Conservation (phyloP, 2,113 vertebrate genomes). For the Grus americana region DNA sequence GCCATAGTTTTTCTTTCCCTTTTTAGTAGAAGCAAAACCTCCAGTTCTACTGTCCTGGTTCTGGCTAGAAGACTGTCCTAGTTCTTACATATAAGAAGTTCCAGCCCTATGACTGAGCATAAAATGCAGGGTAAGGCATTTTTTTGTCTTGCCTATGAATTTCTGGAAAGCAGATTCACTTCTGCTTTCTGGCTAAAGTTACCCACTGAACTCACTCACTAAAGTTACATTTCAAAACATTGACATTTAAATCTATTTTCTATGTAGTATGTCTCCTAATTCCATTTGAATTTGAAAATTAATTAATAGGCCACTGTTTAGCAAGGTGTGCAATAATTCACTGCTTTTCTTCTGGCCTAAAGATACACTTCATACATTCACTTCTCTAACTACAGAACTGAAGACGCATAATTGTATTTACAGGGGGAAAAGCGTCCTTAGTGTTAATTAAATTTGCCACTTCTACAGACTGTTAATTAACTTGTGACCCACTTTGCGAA, state of each 20-base stretch:
- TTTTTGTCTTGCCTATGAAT: not conserved
- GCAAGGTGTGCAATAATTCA: not conserved
- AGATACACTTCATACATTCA: not conserved
- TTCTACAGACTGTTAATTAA: conserved; percentile 7
- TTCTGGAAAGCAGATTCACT: not conserved
- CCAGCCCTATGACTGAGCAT: not conserved
- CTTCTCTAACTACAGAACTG: not conserved
- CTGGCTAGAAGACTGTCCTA: no score
- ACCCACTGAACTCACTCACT: not conserved
- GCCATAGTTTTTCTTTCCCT: not conserved
- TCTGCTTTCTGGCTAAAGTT: not conserved
- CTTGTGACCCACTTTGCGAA: not conserved
- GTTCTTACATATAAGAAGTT: not conserved
- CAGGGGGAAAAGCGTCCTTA: not conserved
- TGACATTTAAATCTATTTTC: not conserved
- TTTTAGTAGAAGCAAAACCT: not conserved
- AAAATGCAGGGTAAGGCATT: not conserved
- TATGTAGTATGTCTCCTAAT: not conserved
- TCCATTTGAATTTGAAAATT: not conserved
- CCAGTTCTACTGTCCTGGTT: not conserved
- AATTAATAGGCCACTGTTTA: not conserved
- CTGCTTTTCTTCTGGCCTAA: not conserved
- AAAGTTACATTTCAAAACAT: not conserved
- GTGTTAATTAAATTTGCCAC: not conserved
- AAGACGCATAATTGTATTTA: not conserved